These are phyloP conservation scores for Hyperoplus immaculatus DNA, from an alignment of 2,797 vertebrate genomes.

Conservation along the genomic window DNA sequence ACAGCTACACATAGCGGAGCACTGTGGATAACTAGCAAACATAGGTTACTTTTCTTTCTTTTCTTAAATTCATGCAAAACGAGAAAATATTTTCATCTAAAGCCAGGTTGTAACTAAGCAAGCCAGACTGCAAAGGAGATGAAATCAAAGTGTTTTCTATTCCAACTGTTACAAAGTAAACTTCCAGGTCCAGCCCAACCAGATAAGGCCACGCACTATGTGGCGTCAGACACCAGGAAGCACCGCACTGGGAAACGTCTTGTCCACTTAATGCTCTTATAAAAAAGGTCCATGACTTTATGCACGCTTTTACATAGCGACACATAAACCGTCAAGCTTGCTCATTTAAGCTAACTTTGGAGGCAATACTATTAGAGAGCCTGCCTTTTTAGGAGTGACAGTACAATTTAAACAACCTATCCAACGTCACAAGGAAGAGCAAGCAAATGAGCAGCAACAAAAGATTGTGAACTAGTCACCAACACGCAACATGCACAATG, in stretches of 20 bases:
- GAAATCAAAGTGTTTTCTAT: conserved; percentile 4
- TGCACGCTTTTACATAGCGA: background rate
- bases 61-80: background rate
- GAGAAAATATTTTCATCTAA: background rate
- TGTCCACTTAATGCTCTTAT: too few relatives aligned
- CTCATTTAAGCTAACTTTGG: conserved; percentile 17
- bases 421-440: background rate
- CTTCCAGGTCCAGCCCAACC: conserved; percentile 73
- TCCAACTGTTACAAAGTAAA: conserved; percentile 11
- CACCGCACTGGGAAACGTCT: conserved; percentile 36
- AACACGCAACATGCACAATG: background rate
- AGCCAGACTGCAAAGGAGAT: background rate
- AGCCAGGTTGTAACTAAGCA: background rate
- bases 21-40: background rate
- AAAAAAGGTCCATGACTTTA: background rate
- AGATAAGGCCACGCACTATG: conserved; percentile 80
- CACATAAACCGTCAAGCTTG: background rate
- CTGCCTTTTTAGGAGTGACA: background rate
- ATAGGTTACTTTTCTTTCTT: background rate
- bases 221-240: conserved; percentile 78
- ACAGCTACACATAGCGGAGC: background rate
- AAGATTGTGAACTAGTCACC: background rate
- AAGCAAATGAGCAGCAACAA: background rate
- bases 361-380: background rate
- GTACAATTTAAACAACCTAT: background rate